Evolutionary conservation across 2,888 invertebrate species (phyloP), one percentile per base, ranked within the genome.

Genomic region (Parnassius apollo): DNA sequence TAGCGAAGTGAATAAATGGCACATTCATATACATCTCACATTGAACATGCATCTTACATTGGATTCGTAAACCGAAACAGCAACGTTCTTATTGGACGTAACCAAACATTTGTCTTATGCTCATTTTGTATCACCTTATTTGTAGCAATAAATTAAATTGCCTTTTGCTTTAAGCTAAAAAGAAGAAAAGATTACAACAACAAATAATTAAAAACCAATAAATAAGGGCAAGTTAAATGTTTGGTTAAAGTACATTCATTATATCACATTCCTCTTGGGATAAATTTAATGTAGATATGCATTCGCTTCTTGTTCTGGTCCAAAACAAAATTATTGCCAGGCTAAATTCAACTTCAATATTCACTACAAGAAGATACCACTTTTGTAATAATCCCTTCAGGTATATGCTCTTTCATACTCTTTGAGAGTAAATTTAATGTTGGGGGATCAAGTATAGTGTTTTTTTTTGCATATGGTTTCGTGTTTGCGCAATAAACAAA

Each of bases 1-100:
- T 70, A 78, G 78, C 74, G 69, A 79, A 64, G 22, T 42, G 48
- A 22, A 8, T 53, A 42, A 60, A 80, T 73, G 74, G 70, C 66
- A 66, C 62, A 61, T 65, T 67, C 69, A 64, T 70, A 58, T 65
- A 62, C 60, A 59, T 68, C 62, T 61, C 66, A 69, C 66, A 68
- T 69, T 68, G 65, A 66, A 65, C 59, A 62, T 58, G 59, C 61
- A 57, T 57, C 13, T 42, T 9, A n/a, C 11, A 7, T 48, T 48
- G 48, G 48, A n/a, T 18, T 44, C 44, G 22, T 42, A 58, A 58
- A 54, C 44, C 44, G 50, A 62, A 62, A 62, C 51, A 57, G 46
- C 52, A 44, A 42, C 25, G 12, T 46, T 48, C 51, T 59, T 51
- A 49, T 51, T 45, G 51, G 44, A 51, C 22, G 44, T 48, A 46